A percentile compares a stretch with the other conserved stretches of the same genome.
Conservation (phyloP, 2,797 vertebrate genomes). For the Sternarchorhynchus goeldii region DNA sequence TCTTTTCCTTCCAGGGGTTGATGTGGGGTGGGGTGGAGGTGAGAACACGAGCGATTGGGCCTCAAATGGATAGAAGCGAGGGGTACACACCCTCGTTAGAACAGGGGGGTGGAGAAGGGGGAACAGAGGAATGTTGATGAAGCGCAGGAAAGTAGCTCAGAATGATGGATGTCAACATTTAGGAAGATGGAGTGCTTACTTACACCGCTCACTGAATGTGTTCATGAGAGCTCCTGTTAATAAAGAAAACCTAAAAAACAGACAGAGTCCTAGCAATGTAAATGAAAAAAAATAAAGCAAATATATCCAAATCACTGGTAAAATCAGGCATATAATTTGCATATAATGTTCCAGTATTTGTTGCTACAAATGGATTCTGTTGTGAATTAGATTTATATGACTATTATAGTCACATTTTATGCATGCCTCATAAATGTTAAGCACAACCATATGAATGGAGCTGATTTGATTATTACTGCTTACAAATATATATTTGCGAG, state of each 20-base stretch:
- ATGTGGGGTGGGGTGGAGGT: not conserved
- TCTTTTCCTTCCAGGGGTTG: not conserved
- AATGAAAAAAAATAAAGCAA: conserved; percentile 3
- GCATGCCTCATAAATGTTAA: conserved; percentile 18
- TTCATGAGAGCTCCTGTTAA: not conserved
- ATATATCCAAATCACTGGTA: not conserved
- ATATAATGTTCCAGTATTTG: conserved; percentile 29
- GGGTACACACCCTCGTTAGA: not conserved
- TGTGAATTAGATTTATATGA: conserved; percentile 32
- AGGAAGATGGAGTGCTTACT: conserved; percentile 29
- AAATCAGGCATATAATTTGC: conserved; percentile 18
- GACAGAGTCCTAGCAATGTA: not conserved
- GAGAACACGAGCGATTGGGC: conserved; percentile 19
- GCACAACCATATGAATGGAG: not conserved
- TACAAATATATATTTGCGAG: conserved; percentile 37
- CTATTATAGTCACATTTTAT: conserved; percentile 25
- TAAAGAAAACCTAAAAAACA: conserved; percentile 16
- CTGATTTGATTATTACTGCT: conserved; percentile 28
- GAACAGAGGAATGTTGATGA: conserved; percentile 22
- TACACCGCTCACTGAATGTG: conserved; percentile 6
- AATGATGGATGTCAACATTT: conserved; percentile 52
- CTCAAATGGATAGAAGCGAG: conserved; percentile 35
- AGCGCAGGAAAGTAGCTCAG: conserved; percentile 26
- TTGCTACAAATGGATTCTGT: conserved; percentile 13
- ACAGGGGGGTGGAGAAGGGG: not conserved